phyloP scores from a whole-genome alignment of 2,113 vertebrate species.

The Pseudolaguvia tuberculata region DNA sequence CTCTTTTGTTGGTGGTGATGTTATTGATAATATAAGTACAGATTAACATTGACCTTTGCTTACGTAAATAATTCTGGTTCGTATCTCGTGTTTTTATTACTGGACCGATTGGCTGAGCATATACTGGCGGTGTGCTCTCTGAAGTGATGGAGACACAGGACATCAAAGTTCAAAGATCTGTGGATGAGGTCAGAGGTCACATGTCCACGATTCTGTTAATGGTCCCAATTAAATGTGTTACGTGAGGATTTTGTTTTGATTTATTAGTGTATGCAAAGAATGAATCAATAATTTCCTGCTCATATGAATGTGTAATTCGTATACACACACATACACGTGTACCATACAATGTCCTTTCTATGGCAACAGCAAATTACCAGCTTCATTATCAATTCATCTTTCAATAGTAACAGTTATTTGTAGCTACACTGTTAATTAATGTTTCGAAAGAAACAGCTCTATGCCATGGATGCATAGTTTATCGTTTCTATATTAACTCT shows the following conservation, averaged over 20 bases:
- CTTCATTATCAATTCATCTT: too few relatives aligned
- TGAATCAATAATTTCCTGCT: too few relatives aligned
- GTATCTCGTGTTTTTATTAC: constrained; percentile 48
- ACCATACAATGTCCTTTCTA: too few relatives aligned
- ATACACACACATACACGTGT: too few relatives aligned
- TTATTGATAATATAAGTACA: constrained; percentile 52
- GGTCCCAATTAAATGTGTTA: background rate
- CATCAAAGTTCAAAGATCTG: constrained; percentile 47
- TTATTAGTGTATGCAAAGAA: background rate
- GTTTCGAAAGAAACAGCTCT: background rate
- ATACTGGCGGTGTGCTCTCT: constrained; percentile 8
- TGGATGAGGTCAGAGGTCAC: background rate
- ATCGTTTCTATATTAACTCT: too few relatives aligned
- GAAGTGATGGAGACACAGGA: constrained; percentile 7
- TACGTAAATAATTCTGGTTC: constrained; percentile 52
- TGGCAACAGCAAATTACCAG: too few relatives aligned
- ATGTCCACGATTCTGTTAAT: background rate
- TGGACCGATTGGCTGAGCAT: constrained; percentile 50
- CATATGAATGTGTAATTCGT: too few relatives aligned
- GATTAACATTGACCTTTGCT: constrained; percentile 63
- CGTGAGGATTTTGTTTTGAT: background rate
- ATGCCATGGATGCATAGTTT: too few relatives aligned
- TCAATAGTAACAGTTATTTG: too few relatives aligned
- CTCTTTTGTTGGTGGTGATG: constrained; percentile 56
- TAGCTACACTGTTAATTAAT: too few relatives aligned